Evolutionary conservation across 2,888 invertebrate species (phyloP), one percentile per base, ranked within the genome.

Genomic region (Ophonus ardosiacus): DNA sequence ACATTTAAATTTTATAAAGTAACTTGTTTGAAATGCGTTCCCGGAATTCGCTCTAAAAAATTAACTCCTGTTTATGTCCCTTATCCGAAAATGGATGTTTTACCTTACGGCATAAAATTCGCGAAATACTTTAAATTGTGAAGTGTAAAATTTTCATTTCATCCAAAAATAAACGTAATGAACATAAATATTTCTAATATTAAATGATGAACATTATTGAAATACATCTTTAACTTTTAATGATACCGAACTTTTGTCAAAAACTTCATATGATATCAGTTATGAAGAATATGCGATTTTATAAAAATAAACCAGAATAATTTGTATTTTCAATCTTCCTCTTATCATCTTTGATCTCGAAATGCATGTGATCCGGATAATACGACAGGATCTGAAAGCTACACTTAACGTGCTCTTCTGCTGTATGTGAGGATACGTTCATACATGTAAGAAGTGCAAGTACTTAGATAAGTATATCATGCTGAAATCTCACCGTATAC

Each of bases 1-100:
- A 38, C 68, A 68, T 68, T 68, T 68, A 68, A 40, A 68, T 68
- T 68, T 68, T 68, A 68, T 68, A 68, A 10, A 68, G n/a, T 15
- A 31, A 68, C 68, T 68, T 68, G 68, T 68, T 68, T 38, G 31
- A 68, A 68, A 68, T 68, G 24, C 68, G 38, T 68, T 31, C 68
- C 8, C n/a, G 13, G 68, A 38, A 68, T 68, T 68, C 68, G 7
- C 38, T 13, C 1, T 68, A n/a, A 68, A 68, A 68, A 68, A 68
- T 68, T 68, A 38, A 68, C 68, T 68, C 15, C 13, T 38, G 38
- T 68, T 68, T 68, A 68, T 68, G 24, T 68, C n/a, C 15, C 38
- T 68, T 24, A 15, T 7, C 31, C 7, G 38, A 24, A 68, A 18
- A 68, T 24, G n/a, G 68, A 68, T 38, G 43, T 51, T 13, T 51